Percentiles rank a stretch among this genome's conserved stretches.
These are phyloP conservation scores for Serilophus lunatus DNA, from an alignment of 2,113 vertebrate species.

Conservation along the genomic window DNA sequence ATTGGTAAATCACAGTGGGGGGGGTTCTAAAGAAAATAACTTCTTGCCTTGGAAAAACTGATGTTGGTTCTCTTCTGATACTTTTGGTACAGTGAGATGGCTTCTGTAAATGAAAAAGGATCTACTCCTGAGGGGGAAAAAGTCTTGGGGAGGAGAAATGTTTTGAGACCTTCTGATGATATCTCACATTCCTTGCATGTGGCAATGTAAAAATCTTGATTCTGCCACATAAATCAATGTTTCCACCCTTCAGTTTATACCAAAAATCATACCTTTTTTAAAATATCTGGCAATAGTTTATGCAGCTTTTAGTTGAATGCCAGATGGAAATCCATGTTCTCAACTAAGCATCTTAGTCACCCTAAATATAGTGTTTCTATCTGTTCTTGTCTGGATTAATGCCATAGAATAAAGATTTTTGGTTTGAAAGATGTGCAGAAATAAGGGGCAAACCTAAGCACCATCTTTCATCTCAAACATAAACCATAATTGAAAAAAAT, in stretches of 20 bases:
- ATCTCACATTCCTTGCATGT: background rate
- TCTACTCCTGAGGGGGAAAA: background rate
- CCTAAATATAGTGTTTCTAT: slow-evolving; percentile 57
- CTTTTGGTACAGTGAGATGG: background rate
- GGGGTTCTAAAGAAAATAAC: background rate
- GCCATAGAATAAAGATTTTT: slow-evolving; percentile 31
- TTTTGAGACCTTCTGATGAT: slow-evolving; percentile 6
- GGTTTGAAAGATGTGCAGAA: background rate
- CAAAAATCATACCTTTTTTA: background rate
- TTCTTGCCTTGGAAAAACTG: background rate
- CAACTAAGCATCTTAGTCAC: slow-evolving; percentile 48
- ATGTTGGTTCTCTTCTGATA: background rate
- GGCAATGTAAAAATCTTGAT: background rate
- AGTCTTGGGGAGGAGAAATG: background rate
- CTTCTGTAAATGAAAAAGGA: background rate
- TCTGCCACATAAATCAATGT: slow-evolving; percentile 5
- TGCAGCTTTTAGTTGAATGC: slow-evolving; percentile 30
- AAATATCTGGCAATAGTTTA: slow-evolving; percentile 39
- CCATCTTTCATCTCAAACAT: background rate
- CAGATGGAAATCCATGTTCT: slow-evolving; percentile 54
- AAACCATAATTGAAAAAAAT: background rate
- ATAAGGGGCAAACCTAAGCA: background rate
- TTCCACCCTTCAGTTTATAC: slow-evolving; percentile 32
- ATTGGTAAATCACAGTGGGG: background rate
- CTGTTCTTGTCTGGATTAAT: slow-evolving; percentile 49